Evolutionary conservation across 2,797 vertebrate genomes (phyloP).

Genomic region (Taenioides sp.): DNA sequence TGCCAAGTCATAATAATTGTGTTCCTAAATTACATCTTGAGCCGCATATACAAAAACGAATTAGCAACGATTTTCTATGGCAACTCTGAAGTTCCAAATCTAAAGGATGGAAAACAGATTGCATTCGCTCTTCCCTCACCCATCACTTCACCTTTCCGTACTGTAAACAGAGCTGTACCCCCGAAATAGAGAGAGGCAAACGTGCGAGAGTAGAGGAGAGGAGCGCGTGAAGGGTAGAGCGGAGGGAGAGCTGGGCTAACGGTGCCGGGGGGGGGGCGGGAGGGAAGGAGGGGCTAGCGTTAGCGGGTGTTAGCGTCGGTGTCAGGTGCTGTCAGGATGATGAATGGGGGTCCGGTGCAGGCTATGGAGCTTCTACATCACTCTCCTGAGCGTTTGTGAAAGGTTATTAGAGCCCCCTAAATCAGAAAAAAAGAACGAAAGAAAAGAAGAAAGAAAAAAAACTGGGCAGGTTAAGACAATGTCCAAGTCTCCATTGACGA

Average conservation of each 20-base stretch:
- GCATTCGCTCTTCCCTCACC: neutral
- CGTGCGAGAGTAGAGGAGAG: slow-evolving; percentile 35
- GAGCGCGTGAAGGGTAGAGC: slow-evolving; percentile 36
- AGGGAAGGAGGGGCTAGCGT: slow-evolving; percentile 36
- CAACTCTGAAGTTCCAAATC: neutral
- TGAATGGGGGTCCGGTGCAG: slow-evolving; percentile 69
- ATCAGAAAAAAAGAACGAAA: slow-evolving; percentile 47
- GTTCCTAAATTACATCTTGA: too few relatives aligned
- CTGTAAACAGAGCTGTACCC: slow-evolving; percentile 26
- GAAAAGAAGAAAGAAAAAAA: neutral
- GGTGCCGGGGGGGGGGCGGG: slow-evolving; percentile 6
- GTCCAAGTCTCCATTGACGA: slow-evolving; percentile 4
- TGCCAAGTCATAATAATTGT: too few relatives aligned
- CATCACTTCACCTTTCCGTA: neutral
- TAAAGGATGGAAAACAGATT: neutral
- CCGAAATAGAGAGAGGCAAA: slow-evolving; percentile 45
- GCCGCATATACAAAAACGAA: neutral
- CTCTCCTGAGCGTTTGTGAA: slow-evolving; percentile 79
- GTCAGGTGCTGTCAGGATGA: slow-evolving; percentile 73
- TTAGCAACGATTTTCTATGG: neutral
- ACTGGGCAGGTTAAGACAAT: neutral
- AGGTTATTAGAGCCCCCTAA: slow-evolving; percentile 80
- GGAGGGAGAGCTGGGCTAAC: slow-evolving; percentile 1
- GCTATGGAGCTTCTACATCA: slow-evolving; percentile 69
- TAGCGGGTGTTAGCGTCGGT: slow-evolving; percentile 52